Evolutionary conservation across 2,797 vertebrate genomes (phyloP), one percentile per base, ranked within the genome.

Genomic region (Cirrhinus molitorella): DNA sequence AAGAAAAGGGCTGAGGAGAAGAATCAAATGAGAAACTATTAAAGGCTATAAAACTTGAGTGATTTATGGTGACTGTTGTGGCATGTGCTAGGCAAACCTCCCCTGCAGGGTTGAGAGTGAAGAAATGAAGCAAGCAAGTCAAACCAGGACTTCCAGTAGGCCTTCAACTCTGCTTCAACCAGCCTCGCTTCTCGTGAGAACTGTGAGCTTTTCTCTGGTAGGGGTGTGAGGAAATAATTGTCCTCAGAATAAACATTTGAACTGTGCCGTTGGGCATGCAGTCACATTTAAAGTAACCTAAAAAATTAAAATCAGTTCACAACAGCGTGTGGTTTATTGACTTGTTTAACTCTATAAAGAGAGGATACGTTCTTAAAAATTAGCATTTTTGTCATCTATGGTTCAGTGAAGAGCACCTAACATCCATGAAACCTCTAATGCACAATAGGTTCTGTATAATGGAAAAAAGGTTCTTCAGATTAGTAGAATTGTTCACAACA

Each of bases 91-190:
- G 79, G 86, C 84, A 83, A 87, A 81, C 73, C 59, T 79, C 45
- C 83, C 86, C 86, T 89, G 77, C 86, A 86, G 88, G 88, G 84
- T 84, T 89, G 28, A 68, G 34, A 83, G 86, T 70, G 79, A 87
- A 88, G 79, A 81, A 63, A 81, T 87, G 88, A 79, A 84, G 70
- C 65, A 80, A 89, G 84, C 88, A 81, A 86, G 88, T 87, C 25
- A 23, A 89, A 89, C 88, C 86, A 89, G 88, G 88, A 80, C 85
- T 89, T 87, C 86, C 83, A 89, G 88, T 86, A 87, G 83, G 51
- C 49, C 31, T 78, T 87, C 71, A 84, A 77, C 81, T 77, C 75
- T 45, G 31, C 76, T 88, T 74, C 17, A 81, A 79, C 76, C 83
- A 83, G 66, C 77, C 68, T 83, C 17, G 21, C 88, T 89, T 87